Percentiles rank a stretch among this genome's conserved stretches.
These are phyloP conservation scores for Brachypodius melanocephalos DNA, from an alignment of 2,113 vertebrate species.

Conservation along the genomic window DNA sequence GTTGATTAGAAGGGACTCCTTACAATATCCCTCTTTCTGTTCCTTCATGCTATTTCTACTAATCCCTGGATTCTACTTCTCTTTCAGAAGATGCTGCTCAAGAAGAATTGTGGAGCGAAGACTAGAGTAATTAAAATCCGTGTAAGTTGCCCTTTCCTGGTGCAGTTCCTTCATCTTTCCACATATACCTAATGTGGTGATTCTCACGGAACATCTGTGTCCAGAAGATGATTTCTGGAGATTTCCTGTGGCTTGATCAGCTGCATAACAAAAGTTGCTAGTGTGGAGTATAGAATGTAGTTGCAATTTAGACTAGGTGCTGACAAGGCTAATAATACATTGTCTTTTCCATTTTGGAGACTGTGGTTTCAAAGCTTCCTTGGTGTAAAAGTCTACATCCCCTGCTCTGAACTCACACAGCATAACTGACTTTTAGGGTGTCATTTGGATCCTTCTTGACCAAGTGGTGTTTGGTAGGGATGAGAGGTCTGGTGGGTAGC, in stretches of 20 bases:
- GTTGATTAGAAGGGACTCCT: background rate
- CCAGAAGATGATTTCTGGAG: background rate
- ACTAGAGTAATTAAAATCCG: slow-evolving; percentile 85
- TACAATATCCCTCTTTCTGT: background rate
- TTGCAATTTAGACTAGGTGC: background rate
- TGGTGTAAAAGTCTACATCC: background rate
- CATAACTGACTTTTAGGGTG: background rate
- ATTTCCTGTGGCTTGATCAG: background rate
- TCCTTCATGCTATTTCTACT: background rate
- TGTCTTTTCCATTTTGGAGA: background rate
- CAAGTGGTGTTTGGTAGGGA: background rate
- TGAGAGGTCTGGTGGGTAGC: background rate
- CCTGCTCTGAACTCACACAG: background rate
- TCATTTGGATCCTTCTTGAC: background rate
- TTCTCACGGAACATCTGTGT: background rate
- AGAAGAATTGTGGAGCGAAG: slow-evolving; percentile 86
- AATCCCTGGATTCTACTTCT: slow-evolving; percentile 54
- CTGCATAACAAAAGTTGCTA: background rate
- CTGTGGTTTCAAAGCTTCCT: background rate
- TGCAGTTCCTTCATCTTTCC: background rate
- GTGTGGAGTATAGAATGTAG: background rate
- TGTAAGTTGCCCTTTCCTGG: slow-evolving; percentile 75
- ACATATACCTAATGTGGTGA: background rate
- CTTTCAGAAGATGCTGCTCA: slow-evolving; percentile 90
- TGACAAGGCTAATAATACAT: background rate